Percentiles rank a stretch among this genome's conserved stretches.
phyloP scores from a whole-genome alignment of 2,888 invertebrate genomes.

The Heliothis peltigera region DNA sequence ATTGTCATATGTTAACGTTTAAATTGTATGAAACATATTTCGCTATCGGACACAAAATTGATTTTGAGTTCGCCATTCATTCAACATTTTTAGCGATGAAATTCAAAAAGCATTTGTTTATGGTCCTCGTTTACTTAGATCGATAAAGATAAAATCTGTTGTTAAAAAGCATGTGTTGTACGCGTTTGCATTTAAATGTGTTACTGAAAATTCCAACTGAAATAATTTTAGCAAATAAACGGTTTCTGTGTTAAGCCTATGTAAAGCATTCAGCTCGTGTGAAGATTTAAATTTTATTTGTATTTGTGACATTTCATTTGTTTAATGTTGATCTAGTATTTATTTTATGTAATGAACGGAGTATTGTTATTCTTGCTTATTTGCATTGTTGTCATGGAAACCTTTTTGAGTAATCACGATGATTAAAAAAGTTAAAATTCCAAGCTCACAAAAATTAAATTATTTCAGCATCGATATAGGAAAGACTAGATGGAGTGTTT shows the following conservation, averaged over 20 bases:
- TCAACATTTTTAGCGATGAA: neutral
- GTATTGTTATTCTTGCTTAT: neutral
- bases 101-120: neutral
- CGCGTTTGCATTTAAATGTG: slow-evolving; percentile 4
- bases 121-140: neutral
- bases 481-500: too few relatives aligned
- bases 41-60: neutral
- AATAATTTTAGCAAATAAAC: slow-evolving; percentile 38
- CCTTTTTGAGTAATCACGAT: neutral
- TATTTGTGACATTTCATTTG: slow-evolving; percentile 17
- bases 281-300: slow-evolving; percentile 32
- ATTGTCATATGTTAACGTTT: slow-evolving; percentile 2
- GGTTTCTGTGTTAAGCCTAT: slow-evolving; percentile 29
- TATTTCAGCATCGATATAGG: too few relatives aligned
- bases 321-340: slow-evolving; percentile 12
- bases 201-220: slow-evolving; percentile 28
- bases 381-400: neutral
- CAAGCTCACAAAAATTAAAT: too few relatives aligned
- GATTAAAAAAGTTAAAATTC: too few relatives aligned
- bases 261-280: slow-evolving; percentile 29
- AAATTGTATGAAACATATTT: neutral
- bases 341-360: slow-evolving; percentile 4
- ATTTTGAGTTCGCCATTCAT: slow-evolving; percentile 3
- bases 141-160: neutral
- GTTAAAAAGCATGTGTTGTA: slow-evolving; percentile 7